Base-by-base conservation (phyloP, 2,797 vertebrate species). In the Chaetodon trifasciatus region DNA sequence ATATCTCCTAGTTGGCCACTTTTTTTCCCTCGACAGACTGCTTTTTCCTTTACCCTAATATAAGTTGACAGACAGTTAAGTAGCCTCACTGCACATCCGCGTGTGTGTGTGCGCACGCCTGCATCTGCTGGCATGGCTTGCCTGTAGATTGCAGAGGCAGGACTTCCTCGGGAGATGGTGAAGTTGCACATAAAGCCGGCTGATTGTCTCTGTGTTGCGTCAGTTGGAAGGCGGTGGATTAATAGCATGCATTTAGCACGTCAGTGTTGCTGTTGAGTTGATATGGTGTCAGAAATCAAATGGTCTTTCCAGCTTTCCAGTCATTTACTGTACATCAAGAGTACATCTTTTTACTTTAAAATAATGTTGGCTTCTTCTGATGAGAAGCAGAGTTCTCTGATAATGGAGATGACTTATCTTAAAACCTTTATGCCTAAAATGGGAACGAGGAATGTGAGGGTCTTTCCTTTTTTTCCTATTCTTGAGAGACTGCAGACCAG, bases 1-100 rank as follows among this genome's bases (percentile, higher is more conserved):
- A 81, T 81, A 78, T 86, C 86, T 86, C 55, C 55, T 62, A 53
- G 80, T 73, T 8, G 37, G 78, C 81, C 81, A 62, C 75, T 78
- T 76, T 71, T 66, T 80, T 57, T 66, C 53, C 78, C 86, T 67
- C 13, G 86, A 91, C 82, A 78, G 86, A 78, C 82, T 82, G 80
- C 77, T 84, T 91, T 88, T 90, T 77, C 86, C 70, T 83, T 76
- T 32, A 83, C 78, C 83, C 74, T 93, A 91, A 94, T 93, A 69
- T 52, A 81, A 87, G 81, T 60, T 93, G 94, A 92, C 94, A 93
- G 82, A 84, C 88, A 89, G 91, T 90, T 93, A 92, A 93, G 84
- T 86, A 76, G 83, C 86, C 79, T 68, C 24, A 21, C 79, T 39
- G 61, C 80, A 81, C 85, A 81, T 84, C 55, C 76, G 42, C 12